Percentiles rank a stretch among this genome's conserved stretches.
phyloP scores from a whole-genome alignment of 2,888 invertebrate genomes.

The Lithophane ornitopus region DNA sequence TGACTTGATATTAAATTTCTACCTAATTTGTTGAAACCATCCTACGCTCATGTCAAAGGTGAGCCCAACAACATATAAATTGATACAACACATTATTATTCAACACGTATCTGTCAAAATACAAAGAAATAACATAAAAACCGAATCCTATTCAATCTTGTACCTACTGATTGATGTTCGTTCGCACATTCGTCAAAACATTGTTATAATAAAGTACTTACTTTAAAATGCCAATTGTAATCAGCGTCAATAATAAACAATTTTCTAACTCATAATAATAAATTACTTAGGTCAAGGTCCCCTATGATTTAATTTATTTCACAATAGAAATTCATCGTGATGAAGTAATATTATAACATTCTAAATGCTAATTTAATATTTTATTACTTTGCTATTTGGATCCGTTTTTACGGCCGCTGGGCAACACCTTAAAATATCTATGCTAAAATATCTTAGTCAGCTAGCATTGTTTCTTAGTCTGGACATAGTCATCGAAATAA shows the following conservation, averaged over 20 bases:
- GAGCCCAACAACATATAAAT: slow-evolving; percentile 31
- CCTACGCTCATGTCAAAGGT: slow-evolving; percentile 47
- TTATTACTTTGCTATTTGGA: slow-evolving; percentile 30
- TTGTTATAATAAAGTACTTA: slow-evolving; percentile 35
- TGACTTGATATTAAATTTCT: background rate
- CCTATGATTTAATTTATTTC: slow-evolving; percentile 36
- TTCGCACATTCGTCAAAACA: slow-evolving; percentile 40
- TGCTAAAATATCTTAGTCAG: background rate
- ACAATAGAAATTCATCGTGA: slow-evolving; percentile 36
- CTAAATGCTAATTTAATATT: slow-evolving; percentile 35
- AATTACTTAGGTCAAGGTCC: slow-evolving; percentile 35
- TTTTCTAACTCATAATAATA: slow-evolving; percentile 9
- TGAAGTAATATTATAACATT: slow-evolving; percentile 39
- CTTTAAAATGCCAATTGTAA: slow-evolving; percentile 69
- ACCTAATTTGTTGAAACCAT: slow-evolving; percentile 7
- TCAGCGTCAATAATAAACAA: slow-evolving; percentile 49
- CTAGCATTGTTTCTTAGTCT: background rate
- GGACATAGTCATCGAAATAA: background rate
- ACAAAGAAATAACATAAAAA: slow-evolving; percentile 30
- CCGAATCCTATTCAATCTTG: slow-evolving; percentile 23
- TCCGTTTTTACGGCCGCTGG: slow-evolving; percentile 7
- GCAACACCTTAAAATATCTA: slow-evolving; percentile 3
- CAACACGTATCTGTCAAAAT: slow-evolving; percentile 43
- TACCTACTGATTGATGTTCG: slow-evolving; percentile 43
- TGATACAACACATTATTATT: slow-evolving; percentile 43